These are phyloP conservation scores for Ceratothoa steindachneri DNA, from an alignment of 2,888 invertebrate species.

Conservation along the genomic window DNA sequence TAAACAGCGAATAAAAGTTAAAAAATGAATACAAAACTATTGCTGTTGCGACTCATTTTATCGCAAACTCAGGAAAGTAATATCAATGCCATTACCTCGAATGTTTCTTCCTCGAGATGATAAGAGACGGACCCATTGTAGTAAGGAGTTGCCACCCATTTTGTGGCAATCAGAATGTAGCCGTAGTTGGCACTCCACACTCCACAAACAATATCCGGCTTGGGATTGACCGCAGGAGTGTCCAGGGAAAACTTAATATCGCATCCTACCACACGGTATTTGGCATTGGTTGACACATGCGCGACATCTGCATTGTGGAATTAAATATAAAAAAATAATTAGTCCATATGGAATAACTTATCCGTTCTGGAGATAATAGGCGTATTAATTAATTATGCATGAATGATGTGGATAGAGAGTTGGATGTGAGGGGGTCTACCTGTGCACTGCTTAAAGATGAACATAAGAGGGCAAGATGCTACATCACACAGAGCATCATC, in stretches of 20 bases:
- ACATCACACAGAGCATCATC: too few species aligned
- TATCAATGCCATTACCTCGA: too few species aligned
- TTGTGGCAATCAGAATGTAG: conserved; percentile 11
- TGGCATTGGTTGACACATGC: background rate
- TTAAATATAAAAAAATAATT: background rate
- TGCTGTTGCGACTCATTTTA: too few species aligned
- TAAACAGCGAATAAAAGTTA: too few species aligned
- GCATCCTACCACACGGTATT: conserved; percentile 14
- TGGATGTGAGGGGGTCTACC: too few species aligned
- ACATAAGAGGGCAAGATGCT: too few species aligned
- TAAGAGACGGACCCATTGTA: conserved; percentile 24
- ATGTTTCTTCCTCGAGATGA: conserved; percentile 17
- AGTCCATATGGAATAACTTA: background rate
- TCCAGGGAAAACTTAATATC: conserved; percentile 17
- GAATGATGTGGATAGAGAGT: too few species aligned
- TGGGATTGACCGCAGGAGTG: conserved; percentile 17
- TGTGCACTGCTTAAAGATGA: too few species aligned
- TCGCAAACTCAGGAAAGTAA: too few species aligned
- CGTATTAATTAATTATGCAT: too few species aligned
- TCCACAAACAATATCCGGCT: conserved; percentile 17
- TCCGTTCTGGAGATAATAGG: too few species aligned
- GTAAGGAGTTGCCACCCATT: conserved; percentile 22
- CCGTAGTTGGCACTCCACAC: conserved; percentile 16
- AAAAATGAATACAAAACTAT: too few species aligned
- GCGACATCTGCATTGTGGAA: background rate